Conservation (phyloP, 2,113 vertebrate genomes). For the Dunckerocampus dactyliophorus region DNA sequence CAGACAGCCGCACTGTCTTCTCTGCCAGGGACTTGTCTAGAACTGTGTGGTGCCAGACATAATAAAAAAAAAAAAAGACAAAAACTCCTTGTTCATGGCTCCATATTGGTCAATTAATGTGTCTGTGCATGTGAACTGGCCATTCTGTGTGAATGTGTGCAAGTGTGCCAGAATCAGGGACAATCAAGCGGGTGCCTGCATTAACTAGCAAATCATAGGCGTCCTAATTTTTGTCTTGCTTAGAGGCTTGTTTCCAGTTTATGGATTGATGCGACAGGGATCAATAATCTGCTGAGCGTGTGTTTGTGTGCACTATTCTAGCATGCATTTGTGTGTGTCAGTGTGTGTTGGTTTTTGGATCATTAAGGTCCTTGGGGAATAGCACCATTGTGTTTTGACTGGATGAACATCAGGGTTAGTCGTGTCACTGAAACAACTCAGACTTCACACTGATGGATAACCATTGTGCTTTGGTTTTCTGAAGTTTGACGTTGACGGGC, state of each 20-base stretch:
- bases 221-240: constrained; percentile 68
- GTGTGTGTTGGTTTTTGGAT: constrained; percentile 41
- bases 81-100: constrained; percentile 63
- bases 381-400: constrained; percentile 55
- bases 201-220: constrained; percentile 62
- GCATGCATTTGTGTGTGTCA: constrained; percentile 6
- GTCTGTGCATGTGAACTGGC: constrained; percentile 36
- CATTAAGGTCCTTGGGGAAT: constrained; percentile 63
- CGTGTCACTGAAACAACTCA: constrained; percentile 56
- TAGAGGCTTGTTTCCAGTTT: constrained; percentile 65
- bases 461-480: constrained; percentile 43
- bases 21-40: constrained; percentile 40
- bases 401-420: constrained; percentile 54
- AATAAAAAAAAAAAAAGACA: constrained; percentile 58
- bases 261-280: constrained; percentile 63
- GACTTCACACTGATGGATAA: constrained; percentile 55
- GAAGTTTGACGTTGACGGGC: constrained; percentile 36
- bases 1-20: constrained; percentile 41
- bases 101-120: constrained; percentile 61
- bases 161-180: constrained; percentile 42
- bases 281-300: constrained; percentile 64
- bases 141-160: constrained; percentile 40
- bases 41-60: constrained; percentile 53
- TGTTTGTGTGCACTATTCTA: constrained; percentile 25
- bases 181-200: constrained; percentile 30